A percentile compares a stretch with the other conserved stretches of the same genome.
Evolutionary conservation across 1,140 invertebrate genomes (phyloP).

Genomic region (Dinoponera quadriceps): DNA sequence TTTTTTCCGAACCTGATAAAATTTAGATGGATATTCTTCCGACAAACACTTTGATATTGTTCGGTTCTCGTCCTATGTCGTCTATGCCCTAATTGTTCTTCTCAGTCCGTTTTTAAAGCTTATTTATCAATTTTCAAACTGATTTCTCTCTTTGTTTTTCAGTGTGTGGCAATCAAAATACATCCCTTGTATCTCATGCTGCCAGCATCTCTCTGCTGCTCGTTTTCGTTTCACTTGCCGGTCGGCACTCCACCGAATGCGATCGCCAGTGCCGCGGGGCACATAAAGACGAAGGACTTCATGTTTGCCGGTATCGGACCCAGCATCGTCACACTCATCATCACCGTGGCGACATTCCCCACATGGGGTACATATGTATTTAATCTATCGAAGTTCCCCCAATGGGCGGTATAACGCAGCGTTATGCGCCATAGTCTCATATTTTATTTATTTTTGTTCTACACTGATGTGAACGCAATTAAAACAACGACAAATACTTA

Average conservation of each 20-base stretch:
- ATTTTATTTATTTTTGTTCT: too few species aligned
- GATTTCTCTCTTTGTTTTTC: slow-evolving; percentile 65
- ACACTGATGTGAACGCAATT: too few species aligned
- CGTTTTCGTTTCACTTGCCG: slow-evolving; percentile 90
- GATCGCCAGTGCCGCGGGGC: slow-evolving; percentile 93
- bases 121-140: not conserved
- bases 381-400: slow-evolving; percentile 86
- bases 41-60: not conserved
- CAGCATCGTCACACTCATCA: slow-evolving; percentile 90
- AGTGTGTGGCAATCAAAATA: slow-evolving; percentile 86
- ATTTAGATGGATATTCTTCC: not conserved
- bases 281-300: slow-evolving; percentile 92
- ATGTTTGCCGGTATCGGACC: slow-evolving; percentile 92
- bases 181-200: slow-evolving; percentile 91
- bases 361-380: slow-evolving; percentile 88
- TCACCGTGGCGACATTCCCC: slow-evolving; percentile 89
- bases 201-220: slow-evolving; percentile 88
- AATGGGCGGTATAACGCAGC: slow-evolving; percentile 79
- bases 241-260: slow-evolving; percentile 97
- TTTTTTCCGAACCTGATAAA: not conserved
- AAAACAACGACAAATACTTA: too few species aligned
- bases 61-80: not conserved
- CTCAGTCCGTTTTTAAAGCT: slow-evolving; percentile 1
- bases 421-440: too few species aligned
- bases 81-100: slow-evolving; percentile 2